phyloP scores from a whole-genome alignment of 1,140 invertebrate genomes.

The Hylaeus volcanicus region DNA sequence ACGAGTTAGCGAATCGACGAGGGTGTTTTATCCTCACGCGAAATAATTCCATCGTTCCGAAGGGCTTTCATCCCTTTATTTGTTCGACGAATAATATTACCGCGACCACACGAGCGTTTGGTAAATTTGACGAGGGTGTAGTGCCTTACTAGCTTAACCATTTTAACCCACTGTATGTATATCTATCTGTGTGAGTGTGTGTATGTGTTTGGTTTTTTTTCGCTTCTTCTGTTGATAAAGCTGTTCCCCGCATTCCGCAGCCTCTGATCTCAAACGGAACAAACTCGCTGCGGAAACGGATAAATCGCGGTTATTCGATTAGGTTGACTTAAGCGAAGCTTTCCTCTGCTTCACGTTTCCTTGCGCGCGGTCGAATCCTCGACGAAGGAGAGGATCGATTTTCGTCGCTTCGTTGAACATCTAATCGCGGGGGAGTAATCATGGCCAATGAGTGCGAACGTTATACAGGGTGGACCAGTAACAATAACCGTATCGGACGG shows the following conservation, averaged over 20 bases:
- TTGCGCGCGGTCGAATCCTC: neutral
- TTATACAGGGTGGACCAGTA: too few relatives aligned
- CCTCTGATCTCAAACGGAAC: neutral
- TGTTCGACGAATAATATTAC: neutral
- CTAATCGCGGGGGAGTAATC: neutral
- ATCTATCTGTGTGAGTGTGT: neutral
- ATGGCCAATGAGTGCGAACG: neutral
- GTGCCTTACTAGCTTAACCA: neutral
- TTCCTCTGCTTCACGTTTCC: neutral
- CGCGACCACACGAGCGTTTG: slow-evolving; percentile 7
- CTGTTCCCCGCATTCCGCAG: neutral
- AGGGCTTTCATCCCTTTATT: neutral
- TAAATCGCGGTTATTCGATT: too few relatives aligned
- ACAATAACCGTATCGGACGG: too few relatives aligned
- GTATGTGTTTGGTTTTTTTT: neutral
- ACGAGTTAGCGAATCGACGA: too few relatives aligned
- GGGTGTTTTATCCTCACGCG: too few relatives aligned
- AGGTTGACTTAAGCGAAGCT: neutral
- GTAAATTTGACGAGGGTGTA: slow-evolving; percentile 29
- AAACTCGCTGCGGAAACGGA: neutral
- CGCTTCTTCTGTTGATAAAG: neutral
- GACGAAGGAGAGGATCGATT: neutral
- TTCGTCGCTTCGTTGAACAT: neutral
- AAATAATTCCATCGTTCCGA: slow-evolving; percentile 8
- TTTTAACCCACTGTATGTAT: neutral